Evolutionary conservation across 2,797 vertebrate species (phyloP).

Genomic region (Acanthurus lineatus): DNA sequence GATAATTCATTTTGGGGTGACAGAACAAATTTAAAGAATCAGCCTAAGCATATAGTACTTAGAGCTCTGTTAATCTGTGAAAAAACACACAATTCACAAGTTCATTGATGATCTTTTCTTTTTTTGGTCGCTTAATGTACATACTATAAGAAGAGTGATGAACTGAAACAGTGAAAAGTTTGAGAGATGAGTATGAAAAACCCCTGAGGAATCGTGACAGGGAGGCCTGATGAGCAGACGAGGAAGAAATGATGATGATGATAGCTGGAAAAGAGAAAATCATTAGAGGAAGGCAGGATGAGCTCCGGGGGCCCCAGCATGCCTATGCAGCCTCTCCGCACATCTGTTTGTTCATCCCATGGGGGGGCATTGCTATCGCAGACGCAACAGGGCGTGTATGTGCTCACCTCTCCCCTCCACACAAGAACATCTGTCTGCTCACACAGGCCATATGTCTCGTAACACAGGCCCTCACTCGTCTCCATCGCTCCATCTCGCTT

Average conservation of each 20-base stretch:
- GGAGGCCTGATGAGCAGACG: constrained; percentile 18
- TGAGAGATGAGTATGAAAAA: constrained; percentile 10
- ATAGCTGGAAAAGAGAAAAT: constrained; percentile 46
- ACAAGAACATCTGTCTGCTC: constrained; percentile 75
- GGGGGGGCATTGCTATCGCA: constrained; percentile 37
- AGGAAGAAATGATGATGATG: constrained; percentile 3
- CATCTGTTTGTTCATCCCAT: constrained; percentile 68
- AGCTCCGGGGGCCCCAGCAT: constrained; percentile 45
- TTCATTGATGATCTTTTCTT: too few species aligned
- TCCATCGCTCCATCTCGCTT: constrained; percentile 59
- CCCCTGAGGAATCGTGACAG: constrained; percentile 11
- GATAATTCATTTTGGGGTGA: too few species aligned
- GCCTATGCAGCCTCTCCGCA: constrained; percentile 40
- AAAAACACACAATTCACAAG: too few species aligned
- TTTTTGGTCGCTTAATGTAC: too few species aligned
- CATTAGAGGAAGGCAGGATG: constrained; percentile 44
- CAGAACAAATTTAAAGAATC: too few species aligned
- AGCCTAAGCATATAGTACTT: too few species aligned
- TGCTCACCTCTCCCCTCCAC: constrained; percentile 64
- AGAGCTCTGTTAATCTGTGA: too few species aligned
- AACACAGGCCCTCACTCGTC: constrained; percentile 60
- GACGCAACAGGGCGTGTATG: constrained; percentile 52
- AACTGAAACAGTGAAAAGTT: neutral
- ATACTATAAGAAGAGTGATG: neutral
- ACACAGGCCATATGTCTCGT: constrained; percentile 69